Percentiles rank a stretch among this genome's conserved stretches.
These are phyloP conservation scores for Squalus acanthias DNA, from an alignment of 2,797 vertebrate species.

Conservation along the genomic window DNA sequence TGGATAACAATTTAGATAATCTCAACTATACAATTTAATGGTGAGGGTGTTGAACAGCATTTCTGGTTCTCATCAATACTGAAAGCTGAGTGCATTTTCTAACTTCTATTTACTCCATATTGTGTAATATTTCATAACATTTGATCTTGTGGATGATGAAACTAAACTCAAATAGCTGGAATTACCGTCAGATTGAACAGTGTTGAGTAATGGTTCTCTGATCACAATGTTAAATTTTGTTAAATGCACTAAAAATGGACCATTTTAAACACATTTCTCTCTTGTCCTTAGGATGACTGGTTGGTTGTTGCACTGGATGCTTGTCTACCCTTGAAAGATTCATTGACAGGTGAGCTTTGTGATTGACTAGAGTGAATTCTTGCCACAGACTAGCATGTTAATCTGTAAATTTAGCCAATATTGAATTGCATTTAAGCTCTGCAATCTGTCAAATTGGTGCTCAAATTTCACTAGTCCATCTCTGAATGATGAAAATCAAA, in stretches of 20 bases:
- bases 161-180: neutral
- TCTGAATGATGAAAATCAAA: constrained; percentile 58
- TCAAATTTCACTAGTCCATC: neutral
- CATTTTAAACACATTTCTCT: neutral
- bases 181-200: constrained; percentile 32
- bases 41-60: no score
- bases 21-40: no score
- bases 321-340: neutral
- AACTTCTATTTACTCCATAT: neutral
- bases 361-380: no score
- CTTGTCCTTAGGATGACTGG: neutral
- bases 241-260: neutral
- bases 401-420: neutral
- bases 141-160: neutral
- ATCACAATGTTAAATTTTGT: neutral
- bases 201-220: constrained; percentile 1
- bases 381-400: neutral
- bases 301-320: neutral
- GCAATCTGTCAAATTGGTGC: neutral
- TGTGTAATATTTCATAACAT: no score
- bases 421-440: no score
- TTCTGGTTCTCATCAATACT: no score
- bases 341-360: neutral
- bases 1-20: no score
- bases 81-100: constrained; percentile 40